Conservation (phyloP, 1,140 invertebrate genomes). For the Drosophila orena region DNA sequence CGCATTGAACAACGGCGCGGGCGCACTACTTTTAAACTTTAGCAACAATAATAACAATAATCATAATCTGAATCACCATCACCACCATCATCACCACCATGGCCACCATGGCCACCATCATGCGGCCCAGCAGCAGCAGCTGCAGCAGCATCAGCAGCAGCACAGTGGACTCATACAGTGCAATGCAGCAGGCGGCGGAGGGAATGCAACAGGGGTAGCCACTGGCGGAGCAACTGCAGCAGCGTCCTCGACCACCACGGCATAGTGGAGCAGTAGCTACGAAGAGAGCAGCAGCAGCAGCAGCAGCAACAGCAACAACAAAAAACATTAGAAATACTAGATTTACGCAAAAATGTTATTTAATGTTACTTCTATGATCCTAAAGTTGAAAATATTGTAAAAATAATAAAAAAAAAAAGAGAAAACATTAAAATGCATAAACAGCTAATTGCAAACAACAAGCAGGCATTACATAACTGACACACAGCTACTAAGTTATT, state of each 20-base stretch:
- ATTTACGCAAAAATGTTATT: conserved; percentile 83
- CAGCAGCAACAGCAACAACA: conserved; percentile 56
- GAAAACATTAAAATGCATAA: conserved; percentile 23
- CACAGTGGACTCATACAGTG: conserved; percentile 81
- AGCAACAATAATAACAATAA: conserved; percentile 83
- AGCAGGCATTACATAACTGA: conserved; percentile 25
- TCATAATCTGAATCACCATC: conserved; percentile 75
- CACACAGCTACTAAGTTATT: conserved; percentile 31
- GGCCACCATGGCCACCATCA: conserved; percentile 43
- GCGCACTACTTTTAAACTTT: conserved; percentile 82
- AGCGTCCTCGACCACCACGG: conserved; percentile 57
- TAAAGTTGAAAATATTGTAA: conserved; percentile 84
- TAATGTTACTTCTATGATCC: conserved; percentile 84
- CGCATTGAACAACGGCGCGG: conserved; percentile 63
- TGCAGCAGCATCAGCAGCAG: conserved; percentile 50
- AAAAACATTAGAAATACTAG: conserved; percentile 82
- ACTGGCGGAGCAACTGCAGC: conserved; percentile 36
- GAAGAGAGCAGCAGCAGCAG: conserved; percentile 18
- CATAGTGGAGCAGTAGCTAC: conserved; percentile 56
- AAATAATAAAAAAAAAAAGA: conserved; percentile 66
- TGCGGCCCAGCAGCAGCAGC: conserved; percentile 34
- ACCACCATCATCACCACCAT: conserved; percentile 61
- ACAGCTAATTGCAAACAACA: conserved; percentile 21
- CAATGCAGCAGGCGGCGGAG: conserved; percentile 63
- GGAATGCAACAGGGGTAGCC: conserved; percentile 7